phyloP scores from a whole-genome alignment of 92 coral and sea anemone genomes.

The Bergia puertoricense region DNA sequence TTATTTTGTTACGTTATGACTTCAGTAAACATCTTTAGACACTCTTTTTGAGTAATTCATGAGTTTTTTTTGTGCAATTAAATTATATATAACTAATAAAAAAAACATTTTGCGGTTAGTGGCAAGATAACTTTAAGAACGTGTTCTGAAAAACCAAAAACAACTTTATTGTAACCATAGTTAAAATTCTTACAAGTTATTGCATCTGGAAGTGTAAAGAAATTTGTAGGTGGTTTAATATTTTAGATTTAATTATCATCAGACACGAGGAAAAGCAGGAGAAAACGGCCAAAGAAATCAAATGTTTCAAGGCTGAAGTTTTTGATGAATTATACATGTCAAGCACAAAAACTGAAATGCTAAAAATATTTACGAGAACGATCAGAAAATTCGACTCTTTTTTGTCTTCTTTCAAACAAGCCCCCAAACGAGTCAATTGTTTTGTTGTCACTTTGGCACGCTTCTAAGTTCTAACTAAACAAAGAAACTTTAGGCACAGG shows the following conservation, averaged over 20 bases:
- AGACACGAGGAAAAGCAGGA: too few relatives aligned
- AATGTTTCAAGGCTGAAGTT: too few relatives aligned
- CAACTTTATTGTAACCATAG: not conserved
- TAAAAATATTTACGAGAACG: not conserved
- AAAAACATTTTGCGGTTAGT: too few relatives aligned
- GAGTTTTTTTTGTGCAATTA: not conserved
- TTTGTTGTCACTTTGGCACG: constrained; percentile 17
- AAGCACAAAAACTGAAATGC: not conserved
- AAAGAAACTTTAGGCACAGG: not conserved
- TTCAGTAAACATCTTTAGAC: not conserved
- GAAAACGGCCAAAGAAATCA: too few relatives aligned
- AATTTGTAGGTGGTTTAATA: too few relatives aligned
- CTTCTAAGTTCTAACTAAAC: constrained; percentile 10
- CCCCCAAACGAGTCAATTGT: constrained; percentile 1
- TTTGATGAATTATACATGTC: not conserved
- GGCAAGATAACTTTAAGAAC: not conserved
- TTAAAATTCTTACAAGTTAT: not conserved
- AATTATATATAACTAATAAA: too few relatives aligned
- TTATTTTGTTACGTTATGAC: not conserved
- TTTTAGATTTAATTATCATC: too few relatives aligned
- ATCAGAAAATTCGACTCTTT: not conserved
- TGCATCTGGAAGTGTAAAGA: not conserved
- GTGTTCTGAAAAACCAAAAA: not conserved
- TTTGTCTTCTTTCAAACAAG: not conserved
- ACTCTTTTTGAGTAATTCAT: not conserved